Conservation (phyloP, 2,888 invertebrate species). For the Callyntrura sp. region DNA sequence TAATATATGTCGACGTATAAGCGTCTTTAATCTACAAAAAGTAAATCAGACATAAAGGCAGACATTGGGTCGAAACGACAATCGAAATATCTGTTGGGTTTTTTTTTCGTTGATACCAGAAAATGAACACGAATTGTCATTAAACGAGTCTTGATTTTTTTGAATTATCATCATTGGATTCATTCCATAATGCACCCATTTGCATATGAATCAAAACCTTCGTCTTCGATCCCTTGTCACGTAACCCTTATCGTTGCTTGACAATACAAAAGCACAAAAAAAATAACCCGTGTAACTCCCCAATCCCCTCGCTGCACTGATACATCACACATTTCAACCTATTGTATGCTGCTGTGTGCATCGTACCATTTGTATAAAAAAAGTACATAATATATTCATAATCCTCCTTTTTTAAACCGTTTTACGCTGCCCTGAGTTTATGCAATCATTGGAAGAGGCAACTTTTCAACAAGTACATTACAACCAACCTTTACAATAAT, state of each 20-base stretch:
- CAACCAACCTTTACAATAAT: background rate
- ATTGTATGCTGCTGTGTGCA: background rate
- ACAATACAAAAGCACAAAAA: background rate
- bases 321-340: background rate
- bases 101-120: background rate
- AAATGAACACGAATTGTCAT: conserved; percentile 17
- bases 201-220: conserved; percentile 58
- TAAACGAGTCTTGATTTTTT: background rate
- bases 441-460: conserved; percentile 3
- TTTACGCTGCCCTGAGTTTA: conserved; percentile 9
- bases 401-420: background rate
- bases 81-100: background rate
- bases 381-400: too few species aligned
- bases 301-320: background rate
- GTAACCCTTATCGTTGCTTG: background rate
- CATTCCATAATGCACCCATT: conserved; percentile 56
- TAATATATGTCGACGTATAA: background rate
- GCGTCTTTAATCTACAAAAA: background rate
- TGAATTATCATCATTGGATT: background rate
- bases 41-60: background rate
- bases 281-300: background rate
- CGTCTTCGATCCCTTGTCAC: conserved; percentile 29
- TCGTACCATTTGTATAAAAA: too few species aligned
- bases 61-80: background rate
- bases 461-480: conserved; percentile 65